These are phyloP conservation scores for Drepana arcuata DNA, from an alignment of 1,140 invertebrate genomes.

Conservation along the genomic window DNA sequence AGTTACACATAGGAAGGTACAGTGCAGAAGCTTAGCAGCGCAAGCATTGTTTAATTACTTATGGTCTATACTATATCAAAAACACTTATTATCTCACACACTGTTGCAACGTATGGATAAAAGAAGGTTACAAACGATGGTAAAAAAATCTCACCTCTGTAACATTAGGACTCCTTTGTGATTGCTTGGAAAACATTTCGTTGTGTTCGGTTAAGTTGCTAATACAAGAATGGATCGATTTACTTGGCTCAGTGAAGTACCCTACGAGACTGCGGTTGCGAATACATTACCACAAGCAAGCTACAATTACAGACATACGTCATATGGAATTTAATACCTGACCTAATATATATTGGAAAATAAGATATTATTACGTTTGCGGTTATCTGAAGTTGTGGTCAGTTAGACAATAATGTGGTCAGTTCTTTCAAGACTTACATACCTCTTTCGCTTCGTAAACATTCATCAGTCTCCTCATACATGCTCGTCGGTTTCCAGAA, in stretches of 20 bases:
- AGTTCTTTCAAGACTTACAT: too few species aligned
- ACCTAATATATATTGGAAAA: too few species aligned
- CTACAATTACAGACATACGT: constrained; percentile 18
- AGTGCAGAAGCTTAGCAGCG: constrained; percentile 35
- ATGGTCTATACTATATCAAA: too few species aligned
- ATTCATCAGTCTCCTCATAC: too few species aligned
- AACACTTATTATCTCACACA: constrained; percentile 3
- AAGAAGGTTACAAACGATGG: too few species aligned
- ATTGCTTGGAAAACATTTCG: constrained; percentile 63
- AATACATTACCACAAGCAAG: constrained; percentile 25
- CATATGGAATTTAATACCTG: constrained; percentile 21
- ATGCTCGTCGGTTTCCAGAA: too few species aligned
- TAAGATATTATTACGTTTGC: too few species aligned
- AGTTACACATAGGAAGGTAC: constrained; percentile 12
- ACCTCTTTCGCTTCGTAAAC: too few species aligned
- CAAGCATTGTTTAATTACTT: constrained; percentile 36
- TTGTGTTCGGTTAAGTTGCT: constrained; percentile 35
- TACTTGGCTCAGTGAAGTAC: constrained; percentile 30
- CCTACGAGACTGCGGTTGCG: constrained; percentile 26
- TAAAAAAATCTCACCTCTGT: constrained; percentile 45
- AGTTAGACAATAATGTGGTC: too few species aligned
- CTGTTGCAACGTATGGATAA: not conserved
- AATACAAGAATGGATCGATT: constrained; percentile 43
- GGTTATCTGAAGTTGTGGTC: too few species aligned
- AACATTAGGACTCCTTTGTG: constrained; percentile 39